Evolutionary conservation across 2,888 invertebrate species (phyloP), one percentile per base, ranked within the genome.

Genomic region (Rhopalosiphum nymphaeae): DNA sequence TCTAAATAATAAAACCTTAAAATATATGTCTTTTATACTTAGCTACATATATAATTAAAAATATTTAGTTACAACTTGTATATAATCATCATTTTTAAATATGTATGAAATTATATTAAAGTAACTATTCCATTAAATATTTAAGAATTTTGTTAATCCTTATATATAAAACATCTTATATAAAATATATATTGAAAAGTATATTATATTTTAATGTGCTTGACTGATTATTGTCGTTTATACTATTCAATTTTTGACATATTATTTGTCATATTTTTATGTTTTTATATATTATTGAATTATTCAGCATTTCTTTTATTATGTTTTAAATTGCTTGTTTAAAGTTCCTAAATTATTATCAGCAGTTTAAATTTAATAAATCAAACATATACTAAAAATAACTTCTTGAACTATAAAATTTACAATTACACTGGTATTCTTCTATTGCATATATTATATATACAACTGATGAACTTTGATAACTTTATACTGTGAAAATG

Each of bases 91-190:
- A 85, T 84, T 42, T 84, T 25, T 84, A 4, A 84, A 84, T 57
- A 57, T 57, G 21, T 0, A 89, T 57, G 13, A 42, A 44, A 57
- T 89, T 57, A 89, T 89, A 42, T 89, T 89, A 29, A 57, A 57
- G 57, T 89, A 44, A 53, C 3, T 10, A 88, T 88, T 53, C 89
- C 57, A 57, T 89, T 56, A 89, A 89, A 89, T 56, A 42, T 89
- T 25, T 56, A 56, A 89, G 56, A 53, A n/a, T 26, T 46, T 46
- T n/a, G 53, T 56, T 53, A 4, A n/a, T 88, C 36, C 16, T 84
- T 85, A 42, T 85, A 3, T 84, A 10, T 42, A 84, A 84, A 42
- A 26, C n/a, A 61, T 61, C n/a, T 67, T 16, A n/a, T 67, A 53
- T 16, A 16, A 16, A 16, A 61, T 29, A n/a, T 16, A n/a, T n/a